These are phyloP conservation scores for Sepiola atlantica DNA, from an alignment of 2,888 invertebrate genomes.

Conservation along the genomic window DNA sequence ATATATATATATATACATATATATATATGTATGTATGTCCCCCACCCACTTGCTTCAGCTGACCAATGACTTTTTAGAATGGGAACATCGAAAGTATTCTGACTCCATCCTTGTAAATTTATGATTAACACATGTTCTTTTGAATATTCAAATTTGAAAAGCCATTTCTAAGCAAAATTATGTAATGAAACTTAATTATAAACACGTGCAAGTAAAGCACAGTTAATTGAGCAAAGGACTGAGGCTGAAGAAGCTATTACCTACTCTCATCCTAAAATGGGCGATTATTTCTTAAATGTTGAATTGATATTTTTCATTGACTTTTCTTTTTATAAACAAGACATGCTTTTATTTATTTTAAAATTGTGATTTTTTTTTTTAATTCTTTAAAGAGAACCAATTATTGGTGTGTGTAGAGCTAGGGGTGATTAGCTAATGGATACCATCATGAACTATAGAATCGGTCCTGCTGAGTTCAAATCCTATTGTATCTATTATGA, in stretches of 20 bases:
- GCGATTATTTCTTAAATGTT: not conserved
- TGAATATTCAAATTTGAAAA: not conserved
- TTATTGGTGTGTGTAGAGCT: too few species aligned
- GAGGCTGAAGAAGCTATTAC: not conserved
- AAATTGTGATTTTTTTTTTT: not conserved
- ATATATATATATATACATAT: too few species aligned
- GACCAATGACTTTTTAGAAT: not conserved
- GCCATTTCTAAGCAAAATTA: not conserved
- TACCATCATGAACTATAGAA: too few species aligned
- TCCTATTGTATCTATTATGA: too few species aligned
- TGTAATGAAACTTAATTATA: not conserved
- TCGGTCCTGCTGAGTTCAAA: too few species aligned
- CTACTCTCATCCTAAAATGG: not conserved
- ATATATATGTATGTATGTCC: too few species aligned
- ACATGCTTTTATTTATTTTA: not conserved
- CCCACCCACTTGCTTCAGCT: not conserved
- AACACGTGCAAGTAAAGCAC: not conserved
- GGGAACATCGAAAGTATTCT: not conserved
- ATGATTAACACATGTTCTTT: slow-evolving; percentile 18
- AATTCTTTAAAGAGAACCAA: too few species aligned
- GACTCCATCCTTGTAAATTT: not conserved
- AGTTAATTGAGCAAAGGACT: not conserved
- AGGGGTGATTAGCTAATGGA: too few species aligned
- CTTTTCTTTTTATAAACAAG: not conserved
- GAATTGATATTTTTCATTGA: not conserved